Evolutionary conservation across 1,140 invertebrate genomes (phyloP).

Genomic region (Brachionus sp.): DNA sequence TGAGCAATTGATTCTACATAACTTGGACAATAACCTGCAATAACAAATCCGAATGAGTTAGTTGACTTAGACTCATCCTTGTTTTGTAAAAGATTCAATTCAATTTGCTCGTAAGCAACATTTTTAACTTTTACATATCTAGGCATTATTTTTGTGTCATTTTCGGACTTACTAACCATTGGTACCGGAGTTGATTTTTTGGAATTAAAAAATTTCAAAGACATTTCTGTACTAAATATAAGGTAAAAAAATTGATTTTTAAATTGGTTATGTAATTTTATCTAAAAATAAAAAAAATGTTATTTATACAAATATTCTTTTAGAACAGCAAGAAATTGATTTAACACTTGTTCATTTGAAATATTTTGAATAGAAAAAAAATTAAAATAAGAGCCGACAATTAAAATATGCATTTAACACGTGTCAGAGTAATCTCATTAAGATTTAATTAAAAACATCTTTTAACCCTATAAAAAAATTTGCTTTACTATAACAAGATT

Average conservation of each 20-base stretch:
- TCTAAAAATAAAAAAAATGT: background rate
- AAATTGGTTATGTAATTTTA: background rate
- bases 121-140: slow-evolving; percentile 37
- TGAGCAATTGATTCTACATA: slow-evolving; percentile 4
- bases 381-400: slow-evolving; percentile 6
- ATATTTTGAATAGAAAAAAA: slow-evolving; percentile 13
- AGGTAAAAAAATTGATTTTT: background rate
- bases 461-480: background rate
- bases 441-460: background rate
- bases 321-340: background rate
- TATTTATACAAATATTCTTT: background rate
- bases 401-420: slow-evolving; percentile 36
- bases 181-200: background rate
- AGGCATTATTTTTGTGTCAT: background rate
- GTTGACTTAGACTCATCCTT: background rate
- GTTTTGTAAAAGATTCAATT: background rate
- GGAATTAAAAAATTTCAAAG: slow-evolving; percentile 12
- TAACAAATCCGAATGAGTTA: slow-evolving; percentile 7
- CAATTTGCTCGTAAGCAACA: slow-evolving; percentile 23
- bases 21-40: slow-evolving; percentile 44
- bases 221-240: slow-evolving; percentile 19
- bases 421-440: slow-evolving; percentile 38
- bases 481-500: background rate
- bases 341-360: slow-evolving; percentile 9
- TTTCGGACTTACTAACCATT: background rate